Conservation (phyloP, 64 coral and sea anemone genomes). For the Montipora efflorescens region DNA sequence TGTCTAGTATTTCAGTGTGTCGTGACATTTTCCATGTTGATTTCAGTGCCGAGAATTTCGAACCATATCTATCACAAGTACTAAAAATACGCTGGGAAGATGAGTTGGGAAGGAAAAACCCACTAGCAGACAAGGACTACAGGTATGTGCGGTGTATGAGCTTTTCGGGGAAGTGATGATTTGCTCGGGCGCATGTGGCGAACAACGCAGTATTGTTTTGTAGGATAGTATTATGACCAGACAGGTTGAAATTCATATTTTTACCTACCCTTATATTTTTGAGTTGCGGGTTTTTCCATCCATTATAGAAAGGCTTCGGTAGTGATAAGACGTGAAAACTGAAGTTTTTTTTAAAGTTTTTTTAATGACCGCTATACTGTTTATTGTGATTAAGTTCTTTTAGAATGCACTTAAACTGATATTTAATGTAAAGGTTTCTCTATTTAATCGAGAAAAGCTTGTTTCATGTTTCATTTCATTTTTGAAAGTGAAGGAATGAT, state of each 20-base stretch:
- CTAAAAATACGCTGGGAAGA: constrained; percentile 99
- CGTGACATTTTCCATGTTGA: constrained; percentile 67
- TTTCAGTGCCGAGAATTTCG: constrained; percentile 94
- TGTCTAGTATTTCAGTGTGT: constrained; percentile 42
- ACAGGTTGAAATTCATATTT: neutral
- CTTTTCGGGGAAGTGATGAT: constrained; percentile 24
- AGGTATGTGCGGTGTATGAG: constrained; percentile 51
- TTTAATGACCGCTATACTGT: too few species aligned
- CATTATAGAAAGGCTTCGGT: neutral
- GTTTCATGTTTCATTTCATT: neutral
- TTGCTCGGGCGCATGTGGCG: neutral
- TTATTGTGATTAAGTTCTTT: too few species aligned
- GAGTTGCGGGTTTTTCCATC: neutral
- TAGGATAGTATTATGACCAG: constrained; percentile 2
- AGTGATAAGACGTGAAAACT: neutral
- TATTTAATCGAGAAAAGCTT: neutral
- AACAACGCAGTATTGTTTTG: constrained; percentile 38
- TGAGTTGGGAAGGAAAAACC: constrained; percentile 86
- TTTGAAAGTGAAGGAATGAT: neutral
- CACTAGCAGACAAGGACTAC: constrained; percentile 79
- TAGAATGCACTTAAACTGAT: neutral
- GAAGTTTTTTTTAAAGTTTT: neutral
- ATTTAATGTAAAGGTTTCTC: neutral
- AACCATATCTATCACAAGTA: constrained; percentile 94
- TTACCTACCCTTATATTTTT: neutral